Evolutionary conservation across 1,140 invertebrate species (phyloP), one percentile per base, ranked within the genome.

Genomic region (Aphis gossypii): DNA sequence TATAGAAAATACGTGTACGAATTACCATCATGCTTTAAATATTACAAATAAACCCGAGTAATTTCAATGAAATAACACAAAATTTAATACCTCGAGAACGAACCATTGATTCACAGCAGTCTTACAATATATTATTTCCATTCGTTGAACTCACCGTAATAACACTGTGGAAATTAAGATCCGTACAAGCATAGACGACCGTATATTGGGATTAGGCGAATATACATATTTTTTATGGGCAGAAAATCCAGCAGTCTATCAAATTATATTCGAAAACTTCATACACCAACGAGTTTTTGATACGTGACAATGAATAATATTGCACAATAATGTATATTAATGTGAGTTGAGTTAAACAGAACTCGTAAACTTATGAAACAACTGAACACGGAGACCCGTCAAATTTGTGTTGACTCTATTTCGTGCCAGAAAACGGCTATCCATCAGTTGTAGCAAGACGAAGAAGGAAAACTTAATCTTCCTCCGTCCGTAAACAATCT

Each of bases 281-380:
- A 88, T 20, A 51, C 23, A 9, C 48, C 18, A 38, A 88, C 51
- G 48, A 88, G n/a, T 20, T 54, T 35, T n/a, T 88, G 46, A 88
- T n/a, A 88, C 48, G n/a, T 54, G 46, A 88, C 48, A 23, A 88
- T 38, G 46, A 88, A 88, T 88, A 9, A 7, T 35, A 54, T 35
- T 9, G 20, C n/a, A 7, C 44, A 30, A 76, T 76, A 30, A 87
- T 87, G 20, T 87, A n/a, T 18, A n/a, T 88, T n/a, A 51, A 88
- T 48, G 86, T 35, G 46, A 87, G 14, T n/a, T 14, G 35, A 88
- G 30, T 88, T 87, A 35, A 88, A 48, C 30, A n/a, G 46, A 35
- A n/a, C 48, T 88, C 46, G 21, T 88, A 88, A 51, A 88, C 30
- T 88, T 88, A 30, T 35, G 48, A 48, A 51, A 88, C n/a, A 88